Evolutionary conservation across 2,888 invertebrate species (phyloP).

Genomic region (Gryllus longicercus): DNA sequence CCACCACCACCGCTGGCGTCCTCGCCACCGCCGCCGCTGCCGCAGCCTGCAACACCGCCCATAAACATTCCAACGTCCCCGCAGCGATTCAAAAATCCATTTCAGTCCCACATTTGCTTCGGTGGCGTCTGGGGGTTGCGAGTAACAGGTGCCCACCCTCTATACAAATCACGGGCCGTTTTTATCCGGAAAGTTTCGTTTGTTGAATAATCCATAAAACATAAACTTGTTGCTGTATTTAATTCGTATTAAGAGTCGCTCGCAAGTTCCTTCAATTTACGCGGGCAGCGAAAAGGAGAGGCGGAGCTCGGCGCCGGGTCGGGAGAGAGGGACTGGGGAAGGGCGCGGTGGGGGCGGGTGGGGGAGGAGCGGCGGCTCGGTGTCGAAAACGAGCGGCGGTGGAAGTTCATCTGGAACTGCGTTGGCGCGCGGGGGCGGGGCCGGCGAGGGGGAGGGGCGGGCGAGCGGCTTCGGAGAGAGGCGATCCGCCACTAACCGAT

Average conservation of each 20-base stretch:
- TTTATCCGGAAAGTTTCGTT: background rate
- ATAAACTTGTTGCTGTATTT: background rate
- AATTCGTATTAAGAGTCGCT: background rate
- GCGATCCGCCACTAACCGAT: background rate
- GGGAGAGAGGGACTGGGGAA: background rate
- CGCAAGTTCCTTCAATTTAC: background rate
- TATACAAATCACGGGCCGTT: background rate
- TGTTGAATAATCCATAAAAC: constrained; percentile 8
- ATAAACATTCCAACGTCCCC: background rate
- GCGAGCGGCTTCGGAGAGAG: too few relatives aligned
- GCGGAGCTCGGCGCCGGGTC: background rate
- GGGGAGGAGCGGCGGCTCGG: background rate
- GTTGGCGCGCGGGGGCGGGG: background rate
- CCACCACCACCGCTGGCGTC: too few relatives aligned
- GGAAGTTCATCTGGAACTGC: constrained; percentile 9
- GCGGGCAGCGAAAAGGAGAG: background rate
- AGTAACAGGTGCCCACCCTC: background rate
- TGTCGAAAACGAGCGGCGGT: background rate
- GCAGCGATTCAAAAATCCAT: background rate
- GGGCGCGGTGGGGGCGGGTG: background rate
- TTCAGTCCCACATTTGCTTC: background rate
- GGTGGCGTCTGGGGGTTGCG: background rate
- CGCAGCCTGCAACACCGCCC: background rate
- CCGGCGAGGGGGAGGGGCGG: background rate
- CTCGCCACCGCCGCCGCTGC: too few relatives aligned